A percentile compares a stretch with the other conserved stretches of the same genome.
Evolutionary conservation across 2,888 invertebrate species (phyloP).

Genomic region (Nomada ruficornis): DNA sequence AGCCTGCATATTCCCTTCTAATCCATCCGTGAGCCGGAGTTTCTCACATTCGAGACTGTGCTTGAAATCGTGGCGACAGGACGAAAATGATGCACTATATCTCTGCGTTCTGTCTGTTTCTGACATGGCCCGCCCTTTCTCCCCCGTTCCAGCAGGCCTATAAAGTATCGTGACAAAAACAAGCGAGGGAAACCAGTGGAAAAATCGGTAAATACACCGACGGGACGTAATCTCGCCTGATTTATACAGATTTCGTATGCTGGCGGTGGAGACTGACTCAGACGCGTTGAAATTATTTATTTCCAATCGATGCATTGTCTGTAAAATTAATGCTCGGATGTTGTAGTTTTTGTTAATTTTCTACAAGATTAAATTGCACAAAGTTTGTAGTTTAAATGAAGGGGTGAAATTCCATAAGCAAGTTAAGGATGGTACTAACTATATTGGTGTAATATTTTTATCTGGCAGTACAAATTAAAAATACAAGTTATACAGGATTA

Average conservation of each 20-base stretch:
- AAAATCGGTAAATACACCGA: constrained; percentile 45
- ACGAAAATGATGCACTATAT: constrained; percentile 67
- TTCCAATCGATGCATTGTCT: constrained; percentile 11
- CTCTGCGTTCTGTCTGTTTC: constrained; percentile 64
- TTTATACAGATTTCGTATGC: constrained; percentile 57
- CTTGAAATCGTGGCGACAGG: constrained; percentile 35
- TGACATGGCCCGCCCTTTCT: constrained; percentile 65
- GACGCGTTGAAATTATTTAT: constrained; percentile 58
- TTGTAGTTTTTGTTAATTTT: neutral
- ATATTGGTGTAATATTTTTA: too few relatives aligned
- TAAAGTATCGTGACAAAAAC: constrained; percentile 81
- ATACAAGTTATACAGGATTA: too few relatives aligned
- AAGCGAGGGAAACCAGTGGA: constrained; percentile 61
- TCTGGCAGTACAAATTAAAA: too few relatives aligned
- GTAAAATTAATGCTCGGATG: too few relatives aligned
- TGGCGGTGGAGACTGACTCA: constrained; percentile 7
- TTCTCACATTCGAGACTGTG: constrained; percentile 31
- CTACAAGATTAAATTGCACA: neutral
- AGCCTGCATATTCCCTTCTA: constrained; percentile 53
- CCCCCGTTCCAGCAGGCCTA: constrained; percentile 71
- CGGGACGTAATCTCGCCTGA: constrained; percentile 62
- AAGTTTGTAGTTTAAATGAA: neutral
- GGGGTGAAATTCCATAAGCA: too few relatives aligned
- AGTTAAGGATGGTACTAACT: too few relatives aligned
- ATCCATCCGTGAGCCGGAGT: constrained; percentile 37